Base-by-base conservation (phyloP, 2,888 invertebrate species). In the Myopa testacea region DNA sequence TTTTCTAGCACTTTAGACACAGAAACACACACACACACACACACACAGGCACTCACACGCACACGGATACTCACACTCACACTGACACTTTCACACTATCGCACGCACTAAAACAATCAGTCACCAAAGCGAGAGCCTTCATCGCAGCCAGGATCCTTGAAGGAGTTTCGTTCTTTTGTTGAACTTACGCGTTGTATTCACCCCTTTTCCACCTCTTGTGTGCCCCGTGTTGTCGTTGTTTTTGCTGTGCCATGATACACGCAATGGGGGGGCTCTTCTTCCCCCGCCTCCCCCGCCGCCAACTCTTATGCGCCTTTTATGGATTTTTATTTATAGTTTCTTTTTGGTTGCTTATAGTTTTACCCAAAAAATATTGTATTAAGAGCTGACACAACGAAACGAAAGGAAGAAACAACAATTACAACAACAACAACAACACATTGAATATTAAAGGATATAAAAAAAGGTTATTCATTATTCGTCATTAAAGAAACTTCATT, bases 391-490 rank as follows among this genome's bases (percentile, higher is more conserved):
- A 8, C 16, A 52, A 69, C 8, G 10, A 26, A 50, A 26, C 26
- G 26, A 26, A 26, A 26, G 26, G 26, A 26, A 2, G 26, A 26
- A 26, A 26, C 26, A 26, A 26, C 26, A 26, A 26, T 26, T 1
- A 26, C 26, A 26, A 26, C 26, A 26, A 26, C 26, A 26, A 26
- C 26, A 26, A 26, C 26, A 45, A 45, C 45, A 3, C 10, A 45
- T 8, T 45, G 7, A 45, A 45, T 45, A 45, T 45, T 45, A 45
- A 1, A 45, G 45, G 19, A n/a, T 34, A 40, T 7, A 45, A 62
- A 73, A 71, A 55, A 71, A 63, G 62, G 72, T 60, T 72, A 72
- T 72, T 45, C 40, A 73, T 73, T 62, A 45, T n/a, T 63, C 45
- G 62, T 73, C 73, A 73, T 73, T 73, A 73, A 50, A 62, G 63